Evolutionary conservation across 2,888 invertebrate species (phyloP).

Genomic region (Hydriomena furcata): DNA sequence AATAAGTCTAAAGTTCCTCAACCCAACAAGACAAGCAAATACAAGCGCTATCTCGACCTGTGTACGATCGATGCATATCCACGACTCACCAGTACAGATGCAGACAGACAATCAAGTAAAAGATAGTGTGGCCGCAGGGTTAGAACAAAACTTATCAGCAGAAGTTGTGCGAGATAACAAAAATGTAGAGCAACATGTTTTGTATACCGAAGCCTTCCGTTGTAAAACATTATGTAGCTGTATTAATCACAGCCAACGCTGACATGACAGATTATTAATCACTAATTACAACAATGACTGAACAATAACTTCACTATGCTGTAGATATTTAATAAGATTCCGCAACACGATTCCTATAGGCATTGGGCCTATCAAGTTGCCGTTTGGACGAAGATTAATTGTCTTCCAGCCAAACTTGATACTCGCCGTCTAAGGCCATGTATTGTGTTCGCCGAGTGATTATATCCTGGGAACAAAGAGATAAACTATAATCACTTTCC

Average conservation of each 20-base stretch:
- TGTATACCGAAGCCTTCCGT: conserved; percentile 38
- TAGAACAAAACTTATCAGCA: conserved; percentile 13
- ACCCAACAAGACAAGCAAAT: too few species aligned
- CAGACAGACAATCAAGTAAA: not conserved
- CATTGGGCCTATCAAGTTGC: conserved; percentile 65
- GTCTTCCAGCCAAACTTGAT: conserved; percentile 51
- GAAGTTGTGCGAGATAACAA: conserved; percentile 19
- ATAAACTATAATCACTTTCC: conserved; percentile 38
- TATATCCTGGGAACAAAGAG: conserved; percentile 33
- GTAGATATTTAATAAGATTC: conserved; percentile 73
- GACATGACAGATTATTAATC: conserved; percentile 72
- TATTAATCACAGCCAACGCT: conserved; percentile 62
- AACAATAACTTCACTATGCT: conserved; percentile 66
- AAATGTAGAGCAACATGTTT: conserved; percentile 27
- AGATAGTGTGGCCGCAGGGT: not conserved
- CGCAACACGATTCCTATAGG: conserved; percentile 69
- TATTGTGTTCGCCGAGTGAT: conserved; percentile 41
- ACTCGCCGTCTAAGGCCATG: conserved; percentile 50
- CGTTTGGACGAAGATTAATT: conserved; percentile 75
- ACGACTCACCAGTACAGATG: too few species aligned
- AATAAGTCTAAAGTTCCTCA: too few species aligned
- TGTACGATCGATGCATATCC: too few species aligned
- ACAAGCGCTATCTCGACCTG: too few species aligned
- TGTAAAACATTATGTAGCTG: conserved; percentile 48
- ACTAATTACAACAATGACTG: conserved; percentile 72